Conservation (phyloP, 2,888 invertebrate genomes). For the Phasia obesa region DNA sequence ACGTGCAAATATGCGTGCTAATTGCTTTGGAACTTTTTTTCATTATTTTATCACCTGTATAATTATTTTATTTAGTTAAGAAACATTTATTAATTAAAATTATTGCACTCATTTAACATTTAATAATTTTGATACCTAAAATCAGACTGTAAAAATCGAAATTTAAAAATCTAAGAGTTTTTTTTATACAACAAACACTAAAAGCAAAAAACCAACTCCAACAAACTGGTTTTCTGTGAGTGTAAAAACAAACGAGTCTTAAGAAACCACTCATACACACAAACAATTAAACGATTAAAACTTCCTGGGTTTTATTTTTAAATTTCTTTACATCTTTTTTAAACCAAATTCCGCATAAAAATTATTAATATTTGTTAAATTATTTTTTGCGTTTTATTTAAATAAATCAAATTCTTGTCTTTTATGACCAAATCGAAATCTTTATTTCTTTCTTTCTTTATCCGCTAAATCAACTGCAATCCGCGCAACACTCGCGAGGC, state of each 20-base stretch:
- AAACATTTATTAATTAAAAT: neutral
- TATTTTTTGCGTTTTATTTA: constrained; percentile 52
- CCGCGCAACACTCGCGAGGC: constrained; percentile 67
- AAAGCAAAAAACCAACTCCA: constrained; percentile 9
- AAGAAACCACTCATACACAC: neutral
- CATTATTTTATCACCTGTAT: neutral
- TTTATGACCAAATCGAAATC: constrained; percentile 3
- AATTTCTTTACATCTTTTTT: constrained; percentile 13
- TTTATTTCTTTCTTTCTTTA: neutral
- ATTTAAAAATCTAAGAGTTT: constrained; percentile 16
- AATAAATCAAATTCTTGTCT: constrained; percentile 22
- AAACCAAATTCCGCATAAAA: neutral
- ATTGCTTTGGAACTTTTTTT: constrained; percentile 31
- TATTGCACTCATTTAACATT: neutral
- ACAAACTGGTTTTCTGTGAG: constrained; percentile 57
- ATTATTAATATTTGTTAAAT: neutral
- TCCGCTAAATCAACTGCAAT: constrained; percentile 54
- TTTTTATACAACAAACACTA: constrained; percentile 18
- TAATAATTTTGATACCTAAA: neutral
- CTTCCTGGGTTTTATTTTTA: constrained; percentile 17
- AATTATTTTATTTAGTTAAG: neutral
- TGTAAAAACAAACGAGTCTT: constrained; percentile 30
- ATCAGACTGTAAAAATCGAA: no score
- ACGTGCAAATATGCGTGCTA: constrained; percentile 51
- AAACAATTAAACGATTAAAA: constrained; percentile 10